phyloP scores from a whole-genome alignment of 1,140 invertebrate species.

The Dreissena polymorpha region DNA sequence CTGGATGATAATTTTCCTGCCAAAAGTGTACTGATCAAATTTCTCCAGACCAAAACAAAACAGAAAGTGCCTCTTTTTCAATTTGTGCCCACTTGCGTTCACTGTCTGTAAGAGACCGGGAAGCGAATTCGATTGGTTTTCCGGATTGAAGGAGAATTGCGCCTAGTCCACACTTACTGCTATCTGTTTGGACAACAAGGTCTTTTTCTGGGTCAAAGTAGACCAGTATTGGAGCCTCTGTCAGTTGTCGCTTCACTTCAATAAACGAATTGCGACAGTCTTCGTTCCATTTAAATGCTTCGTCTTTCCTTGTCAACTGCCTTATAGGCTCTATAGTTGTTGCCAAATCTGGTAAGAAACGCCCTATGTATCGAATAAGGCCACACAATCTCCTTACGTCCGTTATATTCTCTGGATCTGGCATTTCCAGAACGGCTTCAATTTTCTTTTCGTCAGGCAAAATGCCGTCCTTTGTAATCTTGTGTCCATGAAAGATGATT shows the following conservation, averaged over 20 bases:
- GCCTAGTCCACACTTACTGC: constrained; percentile 73
- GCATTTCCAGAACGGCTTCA: neutral
- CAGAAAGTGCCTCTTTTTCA: constrained; percentile 80
- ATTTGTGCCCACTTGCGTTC: constrained; percentile 80
- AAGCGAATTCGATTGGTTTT: constrained; percentile 79
- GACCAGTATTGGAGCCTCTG: constrained; percentile 24
- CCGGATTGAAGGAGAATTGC: constrained; percentile 78
- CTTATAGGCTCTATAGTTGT: constrained; percentile 47
- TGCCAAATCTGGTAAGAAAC: neutral
- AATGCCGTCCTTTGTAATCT: neutral
- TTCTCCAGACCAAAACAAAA: constrained; percentile 77
- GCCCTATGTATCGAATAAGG: neutral
- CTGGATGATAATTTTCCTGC: constrained; percentile 67
- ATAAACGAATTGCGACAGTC: constrained; percentile 43
- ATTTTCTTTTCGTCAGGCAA: neutral
- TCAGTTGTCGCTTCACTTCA: constrained; percentile 45
- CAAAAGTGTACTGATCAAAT: constrained; percentile 68
- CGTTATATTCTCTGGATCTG: neutral
- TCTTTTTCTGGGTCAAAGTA: constrained; percentile 46
- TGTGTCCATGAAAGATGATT: constrained; percentile 20
- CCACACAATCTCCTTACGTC: neutral
- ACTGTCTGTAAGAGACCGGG: constrained; percentile 75
- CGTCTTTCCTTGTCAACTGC: neutral
- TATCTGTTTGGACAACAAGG: constrained; percentile 54
- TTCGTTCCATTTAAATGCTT: constrained; percentile 21